These are phyloP conservation scores for Copsychus sechellarum DNA, from an alignment of 2,113 vertebrate species.

Conservation along the genomic window DNA sequence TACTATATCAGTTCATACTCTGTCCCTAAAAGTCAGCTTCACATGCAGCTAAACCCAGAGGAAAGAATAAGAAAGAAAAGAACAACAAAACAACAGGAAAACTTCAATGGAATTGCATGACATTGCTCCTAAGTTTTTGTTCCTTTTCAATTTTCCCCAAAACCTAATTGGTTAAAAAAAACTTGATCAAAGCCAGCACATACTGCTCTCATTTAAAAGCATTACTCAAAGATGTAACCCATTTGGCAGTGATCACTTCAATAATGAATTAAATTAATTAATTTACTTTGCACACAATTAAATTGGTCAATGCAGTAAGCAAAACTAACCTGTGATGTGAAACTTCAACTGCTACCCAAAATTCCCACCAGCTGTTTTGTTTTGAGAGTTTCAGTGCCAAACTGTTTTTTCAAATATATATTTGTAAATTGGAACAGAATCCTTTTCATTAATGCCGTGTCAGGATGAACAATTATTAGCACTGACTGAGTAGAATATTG, in stretches of 20 bases:
- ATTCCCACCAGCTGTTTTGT: not conserved
- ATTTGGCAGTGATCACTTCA: not conserved
- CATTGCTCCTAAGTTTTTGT: not conserved
- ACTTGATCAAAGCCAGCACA: not conserved
- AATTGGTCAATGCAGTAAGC: not conserved
- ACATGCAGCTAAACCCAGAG: not conserved
- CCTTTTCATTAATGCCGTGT: not conserved
- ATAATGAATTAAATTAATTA: not conserved
- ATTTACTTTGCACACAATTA: not conserved
- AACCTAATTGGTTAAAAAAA: not conserved
- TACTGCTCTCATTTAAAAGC: not conserved
- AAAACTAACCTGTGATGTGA: not conserved
- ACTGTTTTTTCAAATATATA: not conserved
- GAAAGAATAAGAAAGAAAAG: not conserved
- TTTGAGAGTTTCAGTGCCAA: not conserved
- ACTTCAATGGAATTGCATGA: not conserved
- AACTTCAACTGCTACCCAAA: not conserved
- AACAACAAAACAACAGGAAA: not conserved
- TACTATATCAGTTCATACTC: not conserved
- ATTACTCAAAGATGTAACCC: not conserved
- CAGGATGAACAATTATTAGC: constrained; percentile 5
- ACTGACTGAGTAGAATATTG: constrained; percentile 11
- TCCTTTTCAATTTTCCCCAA: not conserved
- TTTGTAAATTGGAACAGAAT: not conserved
- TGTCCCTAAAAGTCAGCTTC: not conserved